Conservation (phyloP, 2,888 invertebrate species). For the Drosophila aldrichi region DNA sequence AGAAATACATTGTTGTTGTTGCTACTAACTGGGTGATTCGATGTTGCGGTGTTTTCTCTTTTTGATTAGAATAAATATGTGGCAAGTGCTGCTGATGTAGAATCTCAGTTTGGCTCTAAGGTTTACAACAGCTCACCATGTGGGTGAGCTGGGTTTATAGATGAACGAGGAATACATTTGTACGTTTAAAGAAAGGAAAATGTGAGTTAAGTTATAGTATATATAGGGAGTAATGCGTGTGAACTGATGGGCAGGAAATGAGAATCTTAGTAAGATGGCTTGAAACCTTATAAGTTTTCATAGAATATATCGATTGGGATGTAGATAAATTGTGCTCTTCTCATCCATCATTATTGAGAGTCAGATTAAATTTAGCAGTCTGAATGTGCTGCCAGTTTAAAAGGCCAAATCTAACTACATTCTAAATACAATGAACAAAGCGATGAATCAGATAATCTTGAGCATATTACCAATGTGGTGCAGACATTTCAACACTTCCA, state of each 20-base stretch:
- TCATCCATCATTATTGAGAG: no score
- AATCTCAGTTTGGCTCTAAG: not conserved
- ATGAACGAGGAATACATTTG: not conserved
- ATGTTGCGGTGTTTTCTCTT: constrained; percentile 63
- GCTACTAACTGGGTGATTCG: not conserved
- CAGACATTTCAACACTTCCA: constrained; percentile 13
- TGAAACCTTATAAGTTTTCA: not conserved
- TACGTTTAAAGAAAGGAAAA: not conserved
- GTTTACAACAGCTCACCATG: not conserved
- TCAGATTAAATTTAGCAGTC: no score
- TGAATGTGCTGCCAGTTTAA: no score
- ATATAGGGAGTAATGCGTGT: not conserved
- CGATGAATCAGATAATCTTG: not conserved
- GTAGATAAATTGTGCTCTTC: no score
- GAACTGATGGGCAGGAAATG: not conserved
- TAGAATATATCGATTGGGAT: not conserved
- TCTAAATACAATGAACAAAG: not conserved
- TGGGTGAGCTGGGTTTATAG: not conserved
- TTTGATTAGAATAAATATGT: constrained; percentile 31
- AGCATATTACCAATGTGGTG: not conserved
- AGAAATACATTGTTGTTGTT: constrained; percentile 18
- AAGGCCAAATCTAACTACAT: not conserved
- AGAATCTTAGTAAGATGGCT: no score
- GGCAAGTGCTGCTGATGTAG: constrained; percentile 15
- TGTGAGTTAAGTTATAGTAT: no score